Base-by-base conservation (phyloP, 2,888 invertebrate species). In the Thecophora atra region DNA sequence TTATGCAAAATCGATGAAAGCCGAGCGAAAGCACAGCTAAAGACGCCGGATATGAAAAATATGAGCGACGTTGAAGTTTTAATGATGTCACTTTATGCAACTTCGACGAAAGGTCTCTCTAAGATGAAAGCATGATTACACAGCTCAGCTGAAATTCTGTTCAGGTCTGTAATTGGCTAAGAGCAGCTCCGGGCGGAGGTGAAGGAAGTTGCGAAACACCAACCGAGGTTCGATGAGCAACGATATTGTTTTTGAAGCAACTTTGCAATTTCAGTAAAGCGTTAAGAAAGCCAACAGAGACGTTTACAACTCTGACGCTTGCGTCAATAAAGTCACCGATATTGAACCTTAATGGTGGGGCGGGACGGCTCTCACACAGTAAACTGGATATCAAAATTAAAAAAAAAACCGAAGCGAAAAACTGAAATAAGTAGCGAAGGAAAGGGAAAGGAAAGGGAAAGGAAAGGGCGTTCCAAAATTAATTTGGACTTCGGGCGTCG, bases 1-100 rank as follows among this genome's bases (percentile, higher is more conserved):
- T 81, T 81, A 81, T 81, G 81, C 81, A 81, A 81, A 81, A 81
- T 81, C 81, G 81, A 81, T 81, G 63, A 1, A 37, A 37, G 63
- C 17, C 1, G 42, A 17, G 3, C 21, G 44, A 42, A 56, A 3
- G 1, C 44, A n/a, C 37, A 6, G 44, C 7, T 42, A 13, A 28
- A 21, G 58, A 19, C 58, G 56, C 19, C n/a, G 37, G 42, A 51
- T 3, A 37, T 24, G 21, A 19, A 64, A 24, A 58, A 56, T 26
- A 37, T n/a, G 44, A 58, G 15, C 58, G 44, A 52, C 21, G 37
- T 56, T 42, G 24, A 30, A 24, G 56, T 67, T 67, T 67, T 67
- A 56, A 67, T 67, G 54, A 67, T 67, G 67, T 37, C 21, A 56
- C 56, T 56, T 17, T 42, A 37, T 8, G 37, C 7, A 56, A 47